Evolutionary conservation across 2,113 vertebrate genomes (phyloP).

Genomic region (Oplegnathus fasciatus): DNA sequence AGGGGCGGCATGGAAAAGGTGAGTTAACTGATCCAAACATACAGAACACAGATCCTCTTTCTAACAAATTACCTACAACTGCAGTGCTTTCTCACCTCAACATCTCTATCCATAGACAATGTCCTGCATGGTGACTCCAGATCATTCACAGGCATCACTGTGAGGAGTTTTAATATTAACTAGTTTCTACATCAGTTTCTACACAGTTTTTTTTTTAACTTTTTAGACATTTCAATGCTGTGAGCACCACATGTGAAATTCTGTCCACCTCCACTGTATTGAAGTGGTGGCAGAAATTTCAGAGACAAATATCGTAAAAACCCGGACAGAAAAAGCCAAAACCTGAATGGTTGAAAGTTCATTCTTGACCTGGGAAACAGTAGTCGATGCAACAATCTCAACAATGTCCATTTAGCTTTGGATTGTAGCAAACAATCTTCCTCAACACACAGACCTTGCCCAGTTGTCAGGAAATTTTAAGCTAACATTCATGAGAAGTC

Average conservation of each 20-base stretch:
- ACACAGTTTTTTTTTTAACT: too few species aligned
- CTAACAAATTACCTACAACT: not conserved
- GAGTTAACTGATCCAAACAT: constrained; percentile 17
- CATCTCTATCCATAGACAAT: not conserved
- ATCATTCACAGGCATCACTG: not conserved
- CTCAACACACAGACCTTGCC: not conserved
- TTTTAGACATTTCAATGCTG: not conserved
- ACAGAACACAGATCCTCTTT: not conserved
- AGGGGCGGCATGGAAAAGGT: constrained; percentile 85
- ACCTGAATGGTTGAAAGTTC: not conserved
- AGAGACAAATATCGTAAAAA: not conserved
- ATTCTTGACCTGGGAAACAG: too few species aligned
- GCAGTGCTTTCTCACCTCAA: not conserved
- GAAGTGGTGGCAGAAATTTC: not conserved
- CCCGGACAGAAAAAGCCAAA: not conserved
- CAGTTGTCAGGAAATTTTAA: not conserved
- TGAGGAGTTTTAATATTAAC: not conserved
- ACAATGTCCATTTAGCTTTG: too few species aligned
- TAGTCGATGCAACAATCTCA: not conserved
- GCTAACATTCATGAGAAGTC: not conserved
- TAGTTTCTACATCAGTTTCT: too few species aligned
- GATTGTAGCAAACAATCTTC: not conserved
- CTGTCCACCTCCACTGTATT: not conserved
- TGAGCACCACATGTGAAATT: not conserved
- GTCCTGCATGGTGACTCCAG: not conserved